A percentile compares a stretch with the other conserved stretches of the same genome.
These are phyloP conservation scores for Tachina lurida DNA, from an alignment of 2,888 invertebrate genomes.

Conservation along the genomic window DNA sequence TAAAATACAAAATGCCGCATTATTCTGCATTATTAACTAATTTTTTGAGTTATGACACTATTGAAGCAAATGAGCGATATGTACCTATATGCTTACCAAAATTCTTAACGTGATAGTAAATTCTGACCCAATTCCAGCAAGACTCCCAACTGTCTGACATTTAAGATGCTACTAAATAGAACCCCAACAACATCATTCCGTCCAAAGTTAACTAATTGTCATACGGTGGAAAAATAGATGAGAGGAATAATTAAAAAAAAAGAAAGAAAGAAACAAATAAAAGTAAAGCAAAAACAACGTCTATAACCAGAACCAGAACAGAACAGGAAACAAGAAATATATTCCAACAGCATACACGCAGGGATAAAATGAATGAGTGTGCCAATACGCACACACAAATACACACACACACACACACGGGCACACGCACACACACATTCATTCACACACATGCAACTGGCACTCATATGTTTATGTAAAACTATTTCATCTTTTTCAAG, in stretches of 20 bases:
- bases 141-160: slow-evolving; percentile 62
- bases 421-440: neutral
- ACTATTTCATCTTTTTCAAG: slow-evolving; percentile 43
- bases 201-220: slow-evolving; percentile 58
- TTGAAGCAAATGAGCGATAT: no score
- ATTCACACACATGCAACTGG: neutral
- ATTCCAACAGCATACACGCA: slow-evolving; percentile 17
- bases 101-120: slow-evolving; percentile 19
- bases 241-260: slow-evolving; percentile 22
- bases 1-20: no score
- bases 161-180: slow-evolving; percentile 51
- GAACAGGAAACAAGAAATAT: slow-evolving; percentile 52
- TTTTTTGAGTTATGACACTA: no score
- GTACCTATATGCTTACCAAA: neutral
- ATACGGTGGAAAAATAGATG: slow-evolving; percentile 41
- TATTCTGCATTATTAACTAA: no score
- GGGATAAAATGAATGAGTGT: slow-evolving; percentile 28
- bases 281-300: slow-evolving; percentile 1
- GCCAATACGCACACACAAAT: slow-evolving; percentile 1
- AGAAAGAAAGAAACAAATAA: neutral
- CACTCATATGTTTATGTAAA: neutral
- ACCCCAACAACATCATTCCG: slow-evolving; percentile 13
- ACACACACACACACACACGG: slow-evolving; percentile 4
- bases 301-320: slow-evolving; percentile 45
- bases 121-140: slow-evolving; percentile 58